phyloP scores from a whole-genome alignment of 2,113 vertebrate species.

The Cryptomyrus ogoouensis region DNA sequence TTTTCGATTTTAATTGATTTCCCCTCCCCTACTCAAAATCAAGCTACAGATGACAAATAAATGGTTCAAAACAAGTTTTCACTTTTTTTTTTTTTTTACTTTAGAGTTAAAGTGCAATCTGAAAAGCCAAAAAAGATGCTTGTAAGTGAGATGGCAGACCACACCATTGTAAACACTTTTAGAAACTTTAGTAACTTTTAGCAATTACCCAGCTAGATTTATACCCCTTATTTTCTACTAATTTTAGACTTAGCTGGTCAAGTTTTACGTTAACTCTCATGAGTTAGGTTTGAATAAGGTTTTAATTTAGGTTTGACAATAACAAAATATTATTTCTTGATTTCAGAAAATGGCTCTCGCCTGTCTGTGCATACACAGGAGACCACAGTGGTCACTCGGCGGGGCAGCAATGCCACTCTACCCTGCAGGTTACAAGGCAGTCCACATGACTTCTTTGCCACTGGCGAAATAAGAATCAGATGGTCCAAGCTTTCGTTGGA shows the following conservation, averaged over 20 bases:
- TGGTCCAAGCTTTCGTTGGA: conserved; percentile 84
- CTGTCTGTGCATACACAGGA: conserved; percentile 65
- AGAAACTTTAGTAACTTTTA: no score
- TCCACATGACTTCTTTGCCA: conserved; percentile 48
- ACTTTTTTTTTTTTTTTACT: no score
- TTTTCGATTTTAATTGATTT: no score
- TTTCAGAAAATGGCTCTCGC: conserved; percentile 61
- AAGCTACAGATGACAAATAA: no score
- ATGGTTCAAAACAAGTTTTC: no score
- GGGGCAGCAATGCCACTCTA: conserved; percentile 78
- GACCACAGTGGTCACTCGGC: conserved; percentile 60
- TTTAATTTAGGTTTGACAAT: not conserved
- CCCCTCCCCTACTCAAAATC: no score
- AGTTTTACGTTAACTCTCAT: not conserved
- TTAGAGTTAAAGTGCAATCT: no score
- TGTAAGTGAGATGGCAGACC: no score
- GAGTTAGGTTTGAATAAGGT: not conserved
- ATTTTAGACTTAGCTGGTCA: not conserved
- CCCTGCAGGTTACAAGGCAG: conserved; percentile 69
- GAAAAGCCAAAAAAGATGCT: no score
- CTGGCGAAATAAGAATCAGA: conserved; percentile 69
- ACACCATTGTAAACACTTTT: no score
- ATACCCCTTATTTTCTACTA: not conserved
- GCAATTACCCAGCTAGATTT: not conserved
- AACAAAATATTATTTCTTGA: conserved; percentile 25